These are phyloP conservation scores for Rattus norvegicus DNA, from an alignment of 2,113 vertebrate species.

Conservation along the genomic window GRCr8 NC_086019.1:48366001-48366500, in stretches of 20 bases:
- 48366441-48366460: not conserved
- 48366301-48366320: not conserved
- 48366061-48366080: not conserved
- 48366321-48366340: not conserved
- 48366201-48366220: not conserved
- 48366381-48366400: not conserved
- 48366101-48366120: not conserved
- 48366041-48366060: not conserved
- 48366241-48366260: not conserved
- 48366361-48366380: not conserved
- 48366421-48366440: not conserved
- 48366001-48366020: not conserved
- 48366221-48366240: not conserved
- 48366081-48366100: not conserved
- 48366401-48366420: not conserved
- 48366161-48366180: not conserved
- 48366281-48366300: not conserved
- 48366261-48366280: not conserved
- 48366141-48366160: not conserved
- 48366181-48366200: not conserved
- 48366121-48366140: not conserved
- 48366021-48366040: not conserved
- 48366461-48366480: not conserved
- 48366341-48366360: not conserved
- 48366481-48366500: not conserved